These are phyloP conservation scores for Rhingia campestris DNA, from an alignment of 2,888 invertebrate species.

Conservation along the genomic window DNA sequence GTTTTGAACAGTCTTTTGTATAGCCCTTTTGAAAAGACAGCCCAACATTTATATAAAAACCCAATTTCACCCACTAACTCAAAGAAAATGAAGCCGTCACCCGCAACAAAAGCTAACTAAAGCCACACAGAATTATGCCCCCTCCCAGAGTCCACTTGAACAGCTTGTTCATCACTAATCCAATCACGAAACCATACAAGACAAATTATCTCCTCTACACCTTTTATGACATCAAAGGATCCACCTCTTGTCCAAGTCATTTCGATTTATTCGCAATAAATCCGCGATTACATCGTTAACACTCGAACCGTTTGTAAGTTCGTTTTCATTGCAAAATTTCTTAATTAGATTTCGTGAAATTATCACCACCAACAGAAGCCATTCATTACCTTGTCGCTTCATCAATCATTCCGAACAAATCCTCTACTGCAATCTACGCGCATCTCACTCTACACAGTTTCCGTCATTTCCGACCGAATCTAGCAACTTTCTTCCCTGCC, in stretches of 20 bases:
- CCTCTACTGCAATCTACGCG: slow-evolving; percentile 5
- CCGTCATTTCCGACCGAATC: slow-evolving; percentile 4
- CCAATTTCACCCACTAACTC: too few relatives aligned
- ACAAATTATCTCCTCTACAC: neutral
- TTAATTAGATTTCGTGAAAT: slow-evolving; percentile 41
- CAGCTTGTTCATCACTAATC: too few relatives aligned
- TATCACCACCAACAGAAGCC: slow-evolving; percentile 41
- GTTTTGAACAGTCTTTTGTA: too few relatives aligned
- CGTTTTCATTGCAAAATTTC: slow-evolving; percentile 21
- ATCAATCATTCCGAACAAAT: slow-evolving; percentile 52
- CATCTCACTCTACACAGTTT: neutral
- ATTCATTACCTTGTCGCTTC: slow-evolving; percentile 42
- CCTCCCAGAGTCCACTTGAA: too few relatives aligned
- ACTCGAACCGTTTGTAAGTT: slow-evolving; percentile 10
- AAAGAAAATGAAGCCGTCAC: too few relatives aligned
- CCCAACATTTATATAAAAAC: too few relatives aligned
- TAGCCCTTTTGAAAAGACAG: too few relatives aligned
- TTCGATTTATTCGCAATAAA: slow-evolving; percentile 14
- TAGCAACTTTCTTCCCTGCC: slow-evolving; percentile 30
- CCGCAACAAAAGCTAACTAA: too few relatives aligned
- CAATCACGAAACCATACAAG: too few relatives aligned
- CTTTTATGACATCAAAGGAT: neutral
- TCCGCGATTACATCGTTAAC: slow-evolving; percentile 7
- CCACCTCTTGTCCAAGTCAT: neutral
- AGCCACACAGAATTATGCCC: too few relatives aligned